Base-by-base conservation (phyloP, 2,113 vertebrate species). In the Crypturellus undulatus region DNA sequence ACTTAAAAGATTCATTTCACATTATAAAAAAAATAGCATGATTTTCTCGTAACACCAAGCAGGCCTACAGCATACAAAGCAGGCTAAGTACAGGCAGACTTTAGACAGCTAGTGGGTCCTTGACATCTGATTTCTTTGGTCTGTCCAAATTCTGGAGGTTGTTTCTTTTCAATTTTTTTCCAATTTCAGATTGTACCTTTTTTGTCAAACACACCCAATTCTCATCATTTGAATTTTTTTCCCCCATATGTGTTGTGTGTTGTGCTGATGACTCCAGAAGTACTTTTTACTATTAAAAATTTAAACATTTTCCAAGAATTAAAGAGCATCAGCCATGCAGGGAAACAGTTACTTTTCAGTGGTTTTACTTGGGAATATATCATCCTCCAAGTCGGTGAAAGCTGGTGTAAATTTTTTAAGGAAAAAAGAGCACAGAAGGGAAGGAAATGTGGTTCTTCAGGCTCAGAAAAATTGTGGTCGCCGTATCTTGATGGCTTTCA, bases 31-130 rank as follows among this genome's bases (percentile, higher is more conserved):
- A 95, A 97, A 93, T 2, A 97, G 97, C 96, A 97, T 93, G 97
- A 88, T 92, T 96, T 97, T 96, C 94, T 98, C 96, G 10, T 96
- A 97, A 97, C 96, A 97, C 96, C 97, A 97, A 98, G 98, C 96
- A 97, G 89, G 97, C 93, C 97, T 96, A 97, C 89, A 97, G 98
- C 97, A 94, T 82, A 98, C 98, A 98, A 98, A 98, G 98, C 97
- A 98, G 98, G 98, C 98, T 98, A 98, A 98, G 98, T 98, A 99
- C 98, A 99, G 99, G 99, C 98, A 99, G 98, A 99, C 98, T 98
- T 98, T 98, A 98, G 97, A 98, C 98, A 98, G 98, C 98, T 98
- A 95, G 97, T 96, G 97, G 98, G 98, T 98, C 97, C 96, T 96
- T 94, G 84, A 95, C 84, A 92, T 95, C 80, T 79, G 76, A 83